phyloP scores from a whole-genome alignment of 2,113 vertebrate genomes.

The Datnioides undecimradiatus region DNA sequence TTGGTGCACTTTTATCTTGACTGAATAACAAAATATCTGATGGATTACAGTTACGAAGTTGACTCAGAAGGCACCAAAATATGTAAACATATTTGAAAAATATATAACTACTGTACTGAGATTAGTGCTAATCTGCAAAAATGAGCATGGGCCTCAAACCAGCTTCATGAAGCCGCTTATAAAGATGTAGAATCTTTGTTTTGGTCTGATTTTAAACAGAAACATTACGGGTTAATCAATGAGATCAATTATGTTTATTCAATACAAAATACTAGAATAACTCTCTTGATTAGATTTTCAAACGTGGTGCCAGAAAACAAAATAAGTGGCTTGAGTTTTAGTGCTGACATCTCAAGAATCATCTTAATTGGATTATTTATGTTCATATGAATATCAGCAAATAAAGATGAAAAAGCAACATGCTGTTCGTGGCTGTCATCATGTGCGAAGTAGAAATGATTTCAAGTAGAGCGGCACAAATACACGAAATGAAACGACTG shows the following conservation, averaged over 20 bases:
- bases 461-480: neutral
- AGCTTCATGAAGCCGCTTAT: neutral
- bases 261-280: neutral
- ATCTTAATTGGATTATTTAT: neutral
- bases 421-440: neutral
- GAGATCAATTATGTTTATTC: neutral
- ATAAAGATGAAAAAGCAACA: neutral
- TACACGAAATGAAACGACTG: neutral
- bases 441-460: neutral
- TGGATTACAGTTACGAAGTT: too few relatives aligned
- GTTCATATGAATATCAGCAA: neutral
- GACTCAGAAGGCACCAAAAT: too few relatives aligned
- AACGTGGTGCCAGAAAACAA: neutral
- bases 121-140: neutral
- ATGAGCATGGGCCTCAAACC: neutral
- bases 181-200: neutral
- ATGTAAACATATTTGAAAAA: too few relatives aligned
- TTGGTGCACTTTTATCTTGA: neutral
- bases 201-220: neutral
- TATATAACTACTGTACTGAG: neutral
- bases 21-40: neutral
- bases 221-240: neutral
- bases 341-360: neutral
- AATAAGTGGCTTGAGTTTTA: neutral
- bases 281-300: neutral